Conservation (phyloP, 1,140 invertebrate species). For the Drosophila subpulchrella region DNA sequence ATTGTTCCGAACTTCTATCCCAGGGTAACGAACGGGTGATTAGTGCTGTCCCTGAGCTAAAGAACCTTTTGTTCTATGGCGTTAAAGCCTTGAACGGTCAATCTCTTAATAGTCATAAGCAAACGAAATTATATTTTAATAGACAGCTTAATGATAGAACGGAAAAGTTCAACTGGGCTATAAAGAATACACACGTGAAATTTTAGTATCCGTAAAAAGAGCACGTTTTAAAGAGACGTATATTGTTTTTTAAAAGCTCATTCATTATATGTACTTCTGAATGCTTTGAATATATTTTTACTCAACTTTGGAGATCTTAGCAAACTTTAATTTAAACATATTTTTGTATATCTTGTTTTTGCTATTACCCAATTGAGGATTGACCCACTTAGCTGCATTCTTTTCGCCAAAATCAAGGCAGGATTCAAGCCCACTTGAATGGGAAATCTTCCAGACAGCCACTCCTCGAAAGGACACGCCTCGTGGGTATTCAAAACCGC, state of each 20-base stretch:
- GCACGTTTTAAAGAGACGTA: background rate
- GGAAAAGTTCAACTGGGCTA: background rate
- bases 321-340: too few species aligned
- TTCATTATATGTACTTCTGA: too few species aligned
- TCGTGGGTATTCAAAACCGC: conserved; percentile 29
- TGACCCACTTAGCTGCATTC: conserved; percentile 2
- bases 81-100: background rate
- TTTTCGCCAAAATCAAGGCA: conserved; percentile 2
- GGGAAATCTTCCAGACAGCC: background rate
- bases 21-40: conserved; percentile 1
- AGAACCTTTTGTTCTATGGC: conserved; percentile 1
- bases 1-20: conserved; percentile 2
- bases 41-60: background rate
- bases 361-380: background rate
- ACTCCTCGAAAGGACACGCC: conserved; percentile 7
- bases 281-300: too few species aligned
- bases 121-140: background rate
- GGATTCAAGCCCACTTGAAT: background rate
- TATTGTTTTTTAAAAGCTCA: background rate
- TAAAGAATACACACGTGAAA: background rate
- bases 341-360: too few species aligned
- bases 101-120: background rate
- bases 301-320: too few species aligned
- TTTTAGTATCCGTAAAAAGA: background rate
- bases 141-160: background rate